Evolutionary conservation across 2,113 vertebrate species (phyloP), one percentile per base, ranked within the genome.

Genomic region (Ailuropoda melanoleuca): DNA sequence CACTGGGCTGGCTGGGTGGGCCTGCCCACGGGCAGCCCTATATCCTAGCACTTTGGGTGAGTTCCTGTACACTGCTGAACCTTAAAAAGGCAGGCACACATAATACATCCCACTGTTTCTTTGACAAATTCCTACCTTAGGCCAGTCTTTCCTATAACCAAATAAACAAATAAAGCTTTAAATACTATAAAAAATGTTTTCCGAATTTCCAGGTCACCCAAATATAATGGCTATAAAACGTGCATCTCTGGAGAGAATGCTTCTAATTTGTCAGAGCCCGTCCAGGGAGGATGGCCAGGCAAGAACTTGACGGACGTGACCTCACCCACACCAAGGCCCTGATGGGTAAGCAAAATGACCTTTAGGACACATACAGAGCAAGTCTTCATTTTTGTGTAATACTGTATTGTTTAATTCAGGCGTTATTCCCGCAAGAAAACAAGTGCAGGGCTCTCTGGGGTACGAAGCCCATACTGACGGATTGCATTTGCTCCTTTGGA

Each of bases 291-390:
- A 56, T 62, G 66, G 88, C 4, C 29, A 56, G 62, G 43, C 50
- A 48, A 88, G 80, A 87, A 64, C 24, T 21, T 82, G 96, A 94
- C 74, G 70, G 50, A 23, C 0, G 0, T 55, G 50, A 60, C 70
- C 56, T 87, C 70, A 85, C 56, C 58, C 93, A 90, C 85, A 66
- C 50, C 84, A 88, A 70, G 43, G 68, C 24, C n/a, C 43, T n/a
- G 77, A 90, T 0, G 8, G 37, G 56, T 46, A 34, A 90, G 53
- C 31, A 78, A 55, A 70, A 66, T 74, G 83, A 82, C 58, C 90
- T 97, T 97, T 90, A 90, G 84, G 90, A 83, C 21, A 2, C 95
- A 92, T 17, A 68, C 86, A 96, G 58, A 90, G 55, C 64, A 43
- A 93, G 87, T 62, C 60, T 93, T 81, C 92, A 95, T 62, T 85